Evolutionary conservation across 2,888 invertebrate species (phyloP), one percentile per base, ranked within the genome.

Genomic region (Drosophila pseudotalamancana): DNA sequence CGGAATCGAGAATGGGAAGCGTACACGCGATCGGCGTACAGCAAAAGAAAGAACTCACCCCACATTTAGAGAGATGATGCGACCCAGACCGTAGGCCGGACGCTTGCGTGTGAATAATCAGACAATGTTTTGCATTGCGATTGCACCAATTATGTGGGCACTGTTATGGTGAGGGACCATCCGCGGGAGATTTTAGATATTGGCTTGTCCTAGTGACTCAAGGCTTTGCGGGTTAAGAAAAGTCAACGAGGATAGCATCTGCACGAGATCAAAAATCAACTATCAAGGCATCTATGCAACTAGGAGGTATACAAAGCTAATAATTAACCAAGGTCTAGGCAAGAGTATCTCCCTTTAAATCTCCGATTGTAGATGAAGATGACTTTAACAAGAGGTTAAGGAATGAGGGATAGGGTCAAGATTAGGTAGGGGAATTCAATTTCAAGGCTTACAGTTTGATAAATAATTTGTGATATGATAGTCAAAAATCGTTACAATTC

Each of bases 111-210:
- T 81, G 79, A 69, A 82, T 78, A 72, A 74, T 77, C 75, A 67
- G 82, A 81, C 69, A 82, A 60, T 46, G 65, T 85, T 84, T 85
- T 85, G 87, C 85, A 82, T 72, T 73, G 55, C 75, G 67, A 82
- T 66, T 75, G 64, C 60, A 72, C 39, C 72, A 77, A 70, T 72
- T 84, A 83, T 83, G 85, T 78, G 83, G 83, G 87, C 61, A 23
- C 42, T 12, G 6, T 31, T 25, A 23, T 31, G 46, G 74, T 69
- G 74, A 51, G 72, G 70, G 74, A 65, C 46, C n/a, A 45, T 63
- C 55, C 65, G 50, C 16, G 35, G 23, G 2, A 25, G 59, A 29
- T 14, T 18, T 40, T 37, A 48, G 16, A 43, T 21, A 59, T 25
- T 18, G 32, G 43, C 11, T 51, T 64, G 65, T 74, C 75, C 76